Base-by-base conservation (phyloP, 1,140 invertebrate species). In the Listronotus oregonensis region DNA sequence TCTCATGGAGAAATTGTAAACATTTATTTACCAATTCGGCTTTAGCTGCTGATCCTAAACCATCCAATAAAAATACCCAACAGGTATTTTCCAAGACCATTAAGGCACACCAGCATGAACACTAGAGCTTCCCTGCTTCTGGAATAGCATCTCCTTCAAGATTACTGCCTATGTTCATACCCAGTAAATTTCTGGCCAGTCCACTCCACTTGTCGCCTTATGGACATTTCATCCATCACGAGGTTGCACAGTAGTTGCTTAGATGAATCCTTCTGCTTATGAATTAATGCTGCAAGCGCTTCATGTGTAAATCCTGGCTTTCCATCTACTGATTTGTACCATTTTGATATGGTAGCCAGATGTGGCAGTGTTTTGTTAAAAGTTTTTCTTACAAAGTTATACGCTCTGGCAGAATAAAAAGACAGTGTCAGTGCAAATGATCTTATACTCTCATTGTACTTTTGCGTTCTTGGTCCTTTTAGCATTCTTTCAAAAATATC, bases 351-450 rank as follows among this genome's bases (percentile, higher is more conserved):
- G n/a, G n/a, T n/a, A n/a, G n/a, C n/a, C n/a, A n/a, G n/a, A n/a
- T n/a, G n/a, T n/a, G n/a, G n/a, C n/a, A n/a, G n/a, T n/a, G n/a
- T n/a, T n/a, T n/a, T n/a, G n/a, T n/a, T n/a, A n/a, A n/a, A n/a
- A n/a, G n/a, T n/a, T n/a, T n/a, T n/a, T n/a, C n/a, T n/a, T n/a
- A n/a, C n/a, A n/a, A n/a, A n/a, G n/a, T n/a, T n/a, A n/a, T n/a
- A n/a, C n/a, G n/a, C n/a, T n/a, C n/a, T n/a, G n/a, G n/a, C n/a
- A n/a, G n/a, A n/a, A n/a, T n/a, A n/a, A n/a, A n/a, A n/a, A n/a
- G n/a, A 34, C 6, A 66, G 37, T 39, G 67, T 68, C 11, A 68
- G 42, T 15, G 69, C 66, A 59, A 71, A 71, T 12, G 14, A 39
- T 42, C 66, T 44, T n/a, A 64, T 54, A 43, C 21, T 32, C 40